Evolutionary conservation across 2,797 vertebrate species (phyloP).

Genomic region (Alcedo atthis): DNA sequence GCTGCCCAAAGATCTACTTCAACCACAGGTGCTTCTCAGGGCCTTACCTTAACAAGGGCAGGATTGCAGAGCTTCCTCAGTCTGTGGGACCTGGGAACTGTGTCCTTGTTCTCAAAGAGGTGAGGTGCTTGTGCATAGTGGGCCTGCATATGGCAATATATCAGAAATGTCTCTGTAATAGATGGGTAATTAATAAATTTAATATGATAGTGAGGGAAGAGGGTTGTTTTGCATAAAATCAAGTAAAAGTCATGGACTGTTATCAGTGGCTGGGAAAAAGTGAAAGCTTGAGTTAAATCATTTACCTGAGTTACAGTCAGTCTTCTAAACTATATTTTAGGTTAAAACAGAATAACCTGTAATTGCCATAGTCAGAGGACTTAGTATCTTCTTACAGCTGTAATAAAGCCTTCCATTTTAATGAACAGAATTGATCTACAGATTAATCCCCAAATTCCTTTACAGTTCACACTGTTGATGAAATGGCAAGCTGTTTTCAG

Average conservation of each 20-base stretch:
- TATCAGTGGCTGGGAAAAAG: background rate
- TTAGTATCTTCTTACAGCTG: slow-evolving; percentile 18
- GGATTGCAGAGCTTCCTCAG: slow-evolving; percentile 96
- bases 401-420: slow-evolving; percentile 27
- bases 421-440: background rate
- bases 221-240: background rate
- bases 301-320: background rate
- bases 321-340: background rate
- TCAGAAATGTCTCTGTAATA: background rate
- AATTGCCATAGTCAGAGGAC: slow-evolving; percentile 9
- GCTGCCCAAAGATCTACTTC: slow-evolving; percentile 98
- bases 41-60: slow-evolving; percentile 97
- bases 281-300: background rate
- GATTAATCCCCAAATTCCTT: background rate
- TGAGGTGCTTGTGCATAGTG: slow-evolving; percentile 52
- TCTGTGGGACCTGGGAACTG: slow-evolving; percentile 97
- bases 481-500: background rate
- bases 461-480: background rate
- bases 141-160: background rate
- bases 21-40: slow-evolving; percentile 99
- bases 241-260: background rate
- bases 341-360: background rate
- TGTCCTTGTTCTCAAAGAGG: slow-evolving; percentile 97
- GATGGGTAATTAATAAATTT: background rate
- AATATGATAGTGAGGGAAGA: background rate